These are phyloP conservation scores for Syngnathus floridae DNA, from an alignment of 2,113 vertebrate genomes.

Conservation along the genomic window DNA sequence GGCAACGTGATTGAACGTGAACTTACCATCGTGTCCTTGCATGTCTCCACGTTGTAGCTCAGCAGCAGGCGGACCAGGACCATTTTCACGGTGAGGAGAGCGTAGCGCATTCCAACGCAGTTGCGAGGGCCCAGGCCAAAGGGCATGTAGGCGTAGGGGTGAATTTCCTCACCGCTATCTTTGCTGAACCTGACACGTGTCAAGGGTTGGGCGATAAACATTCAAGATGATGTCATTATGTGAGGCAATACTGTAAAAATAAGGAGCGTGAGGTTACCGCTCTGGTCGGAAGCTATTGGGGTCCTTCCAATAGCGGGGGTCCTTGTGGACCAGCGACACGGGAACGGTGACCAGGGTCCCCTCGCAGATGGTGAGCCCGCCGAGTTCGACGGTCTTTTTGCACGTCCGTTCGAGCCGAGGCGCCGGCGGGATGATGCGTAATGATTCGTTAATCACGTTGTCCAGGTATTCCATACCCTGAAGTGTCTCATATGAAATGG, in stretches of 20 bases:
- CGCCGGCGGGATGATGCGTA: conserved; percentile 38
- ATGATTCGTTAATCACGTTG: conserved; percentile 45
- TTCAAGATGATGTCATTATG: not conserved
- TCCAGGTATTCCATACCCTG: conserved; percentile 51
- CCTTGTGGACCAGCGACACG: conserved; percentile 28
- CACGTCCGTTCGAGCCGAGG: conserved; percentile 54
- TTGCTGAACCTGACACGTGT: conserved; percentile 48
- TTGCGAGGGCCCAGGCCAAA: conserved; percentile 61
- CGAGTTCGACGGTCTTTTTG: conserved; percentile 44
- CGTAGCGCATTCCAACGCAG: conserved; percentile 62
- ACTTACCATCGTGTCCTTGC: conserved; percentile 48
- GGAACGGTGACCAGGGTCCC: conserved; percentile 39
- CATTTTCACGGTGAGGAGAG: conserved; percentile 47
- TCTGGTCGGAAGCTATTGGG: conserved; percentile 56
- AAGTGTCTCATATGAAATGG: conserved; percentile 40
- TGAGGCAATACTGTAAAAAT: not conserved
- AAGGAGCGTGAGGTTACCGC: conserved; percentile 32
- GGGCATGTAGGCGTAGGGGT: conserved; percentile 46
- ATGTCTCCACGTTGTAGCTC: conserved; percentile 47
- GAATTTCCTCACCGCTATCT: conserved; percentile 39
- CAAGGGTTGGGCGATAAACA: not conserved
- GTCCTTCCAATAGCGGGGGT: conserved; percentile 50
- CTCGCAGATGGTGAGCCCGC: conserved; percentile 49
- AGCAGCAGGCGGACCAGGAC: conserved; percentile 49
- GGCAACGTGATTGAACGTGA: not conserved